These are phyloP conservation scores for Sphaerophoria taeniata DNA, from an alignment of 2,888 invertebrate species.

Conservation along the genomic window DNA sequence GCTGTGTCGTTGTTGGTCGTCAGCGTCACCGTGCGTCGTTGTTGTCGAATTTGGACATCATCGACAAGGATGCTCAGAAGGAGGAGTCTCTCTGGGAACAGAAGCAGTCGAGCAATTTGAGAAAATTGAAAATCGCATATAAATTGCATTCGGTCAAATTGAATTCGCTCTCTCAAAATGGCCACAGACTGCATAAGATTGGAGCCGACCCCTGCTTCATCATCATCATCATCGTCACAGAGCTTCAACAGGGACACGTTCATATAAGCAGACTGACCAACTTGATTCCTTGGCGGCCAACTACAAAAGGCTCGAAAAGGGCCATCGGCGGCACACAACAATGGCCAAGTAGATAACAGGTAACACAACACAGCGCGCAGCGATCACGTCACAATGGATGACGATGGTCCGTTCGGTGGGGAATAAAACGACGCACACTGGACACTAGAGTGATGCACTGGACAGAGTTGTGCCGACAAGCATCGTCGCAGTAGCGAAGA, in stretches of 20 bases:
- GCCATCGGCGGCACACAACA: slow-evolving; percentile 69
- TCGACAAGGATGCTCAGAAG: slow-evolving; percentile 7
- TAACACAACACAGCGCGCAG: slow-evolving; percentile 54
- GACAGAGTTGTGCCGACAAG: slow-evolving; percentile 66
- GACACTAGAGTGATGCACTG: slow-evolving; percentile 62
- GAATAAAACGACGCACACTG: slow-evolving; percentile 57
- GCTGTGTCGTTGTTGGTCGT: background rate
- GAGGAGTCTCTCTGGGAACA: slow-evolving; percentile 53
- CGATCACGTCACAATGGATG: slow-evolving; percentile 46
- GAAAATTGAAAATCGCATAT: slow-evolving; percentile 74
- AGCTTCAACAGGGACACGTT: background rate
- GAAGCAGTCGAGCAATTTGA: slow-evolving; percentile 67
- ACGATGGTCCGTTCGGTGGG: background rate
- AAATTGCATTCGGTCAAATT: slow-evolving; percentile 74
- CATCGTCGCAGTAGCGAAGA: slow-evolving; percentile 55
- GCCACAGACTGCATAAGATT: slow-evolving; percentile 23
- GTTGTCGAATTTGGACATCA: slow-evolving; percentile 4
- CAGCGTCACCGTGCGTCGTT: background rate
- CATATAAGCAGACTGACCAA: slow-evolving; percentile 28
- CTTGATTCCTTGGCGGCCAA: slow-evolving; percentile 68
- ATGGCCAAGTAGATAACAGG: slow-evolving; percentile 70
- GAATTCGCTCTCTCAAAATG: slow-evolving; percentile 69
- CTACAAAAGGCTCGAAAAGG: slow-evolving; percentile 70
- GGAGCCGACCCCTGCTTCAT: background rate
- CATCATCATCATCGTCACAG: slow-evolving; percentile 1